Evolutionary conservation across 2,797 vertebrate genomes (phyloP).

Genomic region (Falco rusticolus): DNA sequence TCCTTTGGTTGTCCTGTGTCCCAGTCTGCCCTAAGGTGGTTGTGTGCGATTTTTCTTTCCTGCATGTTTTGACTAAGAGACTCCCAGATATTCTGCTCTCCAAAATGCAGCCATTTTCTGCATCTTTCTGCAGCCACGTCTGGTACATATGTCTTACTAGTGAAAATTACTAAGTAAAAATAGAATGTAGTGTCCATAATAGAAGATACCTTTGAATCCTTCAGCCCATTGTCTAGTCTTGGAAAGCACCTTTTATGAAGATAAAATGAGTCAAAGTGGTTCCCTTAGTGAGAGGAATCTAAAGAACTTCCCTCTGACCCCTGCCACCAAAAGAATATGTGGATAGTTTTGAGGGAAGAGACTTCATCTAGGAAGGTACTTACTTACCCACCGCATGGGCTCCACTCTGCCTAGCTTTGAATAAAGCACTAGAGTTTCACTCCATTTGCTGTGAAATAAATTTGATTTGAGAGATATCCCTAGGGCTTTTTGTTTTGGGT

Average conservation of each 20-base stretch:
- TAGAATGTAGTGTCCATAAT: neutral
- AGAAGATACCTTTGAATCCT: neutral
- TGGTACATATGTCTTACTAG: neutral
- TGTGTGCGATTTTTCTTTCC: neutral
- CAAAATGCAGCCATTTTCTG: no score
- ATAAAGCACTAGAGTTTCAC: neutral
- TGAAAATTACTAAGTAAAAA: neutral
- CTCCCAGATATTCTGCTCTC: neutral
- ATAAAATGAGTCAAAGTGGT: neutral
- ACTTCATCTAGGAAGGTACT: neutral
- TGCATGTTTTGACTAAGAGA: neutral
- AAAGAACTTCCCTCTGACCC: neutral
- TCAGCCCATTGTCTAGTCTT: neutral
- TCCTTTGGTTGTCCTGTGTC: neutral
- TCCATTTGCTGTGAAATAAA: neutral
- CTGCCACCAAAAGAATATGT: neutral
- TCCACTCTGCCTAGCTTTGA: neutral
- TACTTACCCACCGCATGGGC: neutral
- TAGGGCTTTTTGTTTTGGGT: neutral
- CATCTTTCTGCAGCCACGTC: neutral
- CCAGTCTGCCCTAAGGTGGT: neutral
- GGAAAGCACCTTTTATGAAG: neutral
- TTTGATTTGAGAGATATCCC: neutral
- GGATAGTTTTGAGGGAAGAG: neutral
- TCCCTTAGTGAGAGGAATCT: neutral